Conservation (phyloP, 2,888 invertebrate genomes). For the Drepanosiphum platanoidis region DNA sequence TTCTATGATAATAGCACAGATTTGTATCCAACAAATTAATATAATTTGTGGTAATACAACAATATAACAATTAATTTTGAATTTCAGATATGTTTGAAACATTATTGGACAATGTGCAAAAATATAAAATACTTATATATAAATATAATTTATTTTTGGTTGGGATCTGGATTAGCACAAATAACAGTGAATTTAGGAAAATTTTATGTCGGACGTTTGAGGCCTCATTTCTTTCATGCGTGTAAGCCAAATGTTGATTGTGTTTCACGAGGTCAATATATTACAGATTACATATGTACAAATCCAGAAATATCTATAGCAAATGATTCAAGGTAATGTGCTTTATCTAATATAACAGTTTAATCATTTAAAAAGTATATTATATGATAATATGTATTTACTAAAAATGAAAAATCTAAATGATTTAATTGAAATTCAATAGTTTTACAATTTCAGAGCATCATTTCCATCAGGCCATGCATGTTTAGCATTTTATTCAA, state of each 20-base stretch:
- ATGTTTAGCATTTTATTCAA: slow-evolving; percentile 67
- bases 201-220: slow-evolving; percentile 87
- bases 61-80: slow-evolving; percentile 8
- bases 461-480: slow-evolving; percentile 69
- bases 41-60: not conserved
- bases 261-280: slow-evolving; percentile 69
- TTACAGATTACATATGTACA: slow-evolving; percentile 77
- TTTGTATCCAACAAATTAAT: not conserved
- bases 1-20: not conserved
- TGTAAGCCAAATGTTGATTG: slow-evolving; percentile 83
- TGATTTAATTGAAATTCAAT: not conserved
- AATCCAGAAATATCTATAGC: slow-evolving; percentile 66
- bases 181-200: slow-evolving; percentile 91
- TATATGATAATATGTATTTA: not conserved
- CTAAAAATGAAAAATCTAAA: not conserved
- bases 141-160: slow-evolving; percentile 59
- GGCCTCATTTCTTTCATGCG: slow-evolving; percentile 92
- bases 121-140: slow-evolving; percentile 39
- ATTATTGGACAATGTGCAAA: slow-evolving; percentile 12
- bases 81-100: slow-evolving; percentile 50
- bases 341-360: not conserved
- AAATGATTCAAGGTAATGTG: slow-evolving; percentile 64
- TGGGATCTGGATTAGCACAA: slow-evolving; percentile 82
- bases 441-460: slow-evolving; percentile 65
- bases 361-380: not conserved